Evolutionary conservation across 2,113 vertebrate genomes (phyloP), one percentile per base, ranked within the genome.

Genomic region (Dipodomys spectabilis): DNA sequence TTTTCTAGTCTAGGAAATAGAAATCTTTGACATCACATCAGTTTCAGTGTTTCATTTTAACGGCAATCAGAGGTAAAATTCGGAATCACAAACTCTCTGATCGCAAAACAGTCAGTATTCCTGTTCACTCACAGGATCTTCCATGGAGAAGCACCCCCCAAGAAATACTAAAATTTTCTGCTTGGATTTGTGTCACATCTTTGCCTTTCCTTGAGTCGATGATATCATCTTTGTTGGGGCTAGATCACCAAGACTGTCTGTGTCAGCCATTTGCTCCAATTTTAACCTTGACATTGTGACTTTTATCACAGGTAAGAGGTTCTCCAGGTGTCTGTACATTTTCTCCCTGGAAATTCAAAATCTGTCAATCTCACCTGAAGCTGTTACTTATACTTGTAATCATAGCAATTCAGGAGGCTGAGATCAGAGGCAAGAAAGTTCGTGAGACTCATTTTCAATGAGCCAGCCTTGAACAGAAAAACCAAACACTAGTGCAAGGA

Each of bases 1-100:
- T 94, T 92, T 90, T 83, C 45, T 62, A 19, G 67, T 71, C 74
- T 81, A 80, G 73, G 45, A 93, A 95, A 77, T 73, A 73, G 30
- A 84, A 94, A 87, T 92, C 83, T 71, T 91, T 86, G 78, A 90
- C 65, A 83, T 77, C 69, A n/a, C 11, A 44, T 49, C 71, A 73
- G 39, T 80, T 64, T 87, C 90, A 82, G 6, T 75, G 45, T 82
- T 95, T 91, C 57, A 67, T 86, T 83, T 90, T 86, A 75, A 85
- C 78, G 73, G 23, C 60, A 88, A 13, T 62, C 78, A 84, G 28
- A 57, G 23, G 22, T 86, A 69, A 86, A 95, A 69, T 2, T 35
- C 30, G 32, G n/a, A 73, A 75, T 93, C 69, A 84, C 30, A n/a
- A 90, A 89, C 32, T 80, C 67, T 69, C 25, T 74, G 20, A 64